Base-by-base conservation (phyloP, 2,797 vertebrate species). In the Todus mexicanus region DNA sequence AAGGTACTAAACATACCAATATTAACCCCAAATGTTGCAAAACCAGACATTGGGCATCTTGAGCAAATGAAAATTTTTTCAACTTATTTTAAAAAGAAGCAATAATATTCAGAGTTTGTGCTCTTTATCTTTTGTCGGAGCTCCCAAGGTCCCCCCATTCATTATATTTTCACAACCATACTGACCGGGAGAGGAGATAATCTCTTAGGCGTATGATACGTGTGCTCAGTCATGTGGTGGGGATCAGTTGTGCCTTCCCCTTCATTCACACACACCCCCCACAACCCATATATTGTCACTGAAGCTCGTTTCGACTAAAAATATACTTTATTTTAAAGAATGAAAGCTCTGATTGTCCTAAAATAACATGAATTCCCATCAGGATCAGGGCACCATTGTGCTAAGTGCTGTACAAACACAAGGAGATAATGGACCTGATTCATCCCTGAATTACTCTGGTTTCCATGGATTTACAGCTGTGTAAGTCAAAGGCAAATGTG, bases 401-500 rank as follows among this genome's bases (percentile, higher is more conserved):
- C 93, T 92, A 95, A 95, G 80, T 93, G 93, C 91, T 95, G 87
- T 78, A 95, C 92, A 96, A 96, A 94, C 84, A 94, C 48, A 90
- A 95, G 87, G 57, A 94, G 92, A 96, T 96, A 96, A 95, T 95
- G 90, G 93, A 93, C 89, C 90, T 95, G 95, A 96, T 96, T 96
- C 96, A 96, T 95, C 90, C 92, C 89, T 88, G 96, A 95, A 94
- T 95, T 96, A 78, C 93, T 95, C 92, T 81, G 92, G 94, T 96
- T 96, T 95, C 95, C 93, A 94, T 96, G 93, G 94, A 94, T 94
- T 95, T 95, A 94, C 95, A 96, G 93, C 93, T 95, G 96, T 94
- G 92, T 59, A 87, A 96, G 92, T 94, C 80, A 93, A 93, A 95
- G 93, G 91, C 91, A 96, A 93, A 95, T 91, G 90, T 93, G 96